These are phyloP conservation scores for Tapera naevia DNA, from an alignment of 2,797 vertebrate species.

Conservation along the genomic window DNA sequence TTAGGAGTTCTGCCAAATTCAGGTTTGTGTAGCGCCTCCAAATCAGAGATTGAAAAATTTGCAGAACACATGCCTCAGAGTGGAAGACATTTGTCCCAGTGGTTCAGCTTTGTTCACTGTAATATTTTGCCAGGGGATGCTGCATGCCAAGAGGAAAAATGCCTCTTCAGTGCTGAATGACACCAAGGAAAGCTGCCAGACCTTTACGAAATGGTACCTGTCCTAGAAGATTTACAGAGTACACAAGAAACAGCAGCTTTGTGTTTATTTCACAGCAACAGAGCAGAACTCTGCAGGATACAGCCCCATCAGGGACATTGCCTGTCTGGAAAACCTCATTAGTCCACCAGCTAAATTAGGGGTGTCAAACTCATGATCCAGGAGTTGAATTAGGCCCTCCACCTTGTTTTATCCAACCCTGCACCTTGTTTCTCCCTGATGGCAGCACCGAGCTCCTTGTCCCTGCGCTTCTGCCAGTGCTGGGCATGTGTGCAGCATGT, in stretches of 20 bases:
- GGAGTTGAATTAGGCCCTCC: too few relatives aligned
- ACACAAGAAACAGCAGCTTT: neutral
- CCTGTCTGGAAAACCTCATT: neutral
- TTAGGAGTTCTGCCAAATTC: neutral
- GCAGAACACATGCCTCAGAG: fast-evolving
- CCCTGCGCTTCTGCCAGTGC: too few relatives aligned
- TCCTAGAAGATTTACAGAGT: neutral
- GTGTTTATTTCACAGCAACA: neutral
- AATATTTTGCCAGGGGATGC: neutral
- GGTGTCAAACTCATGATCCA: too few relatives aligned
- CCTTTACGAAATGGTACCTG: neutral
- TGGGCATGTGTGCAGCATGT: too few relatives aligned
- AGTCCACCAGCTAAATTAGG: neutral
- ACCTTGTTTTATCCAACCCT: too few relatives aligned
- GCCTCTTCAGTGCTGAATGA: neutral
- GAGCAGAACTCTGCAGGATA: neutral
- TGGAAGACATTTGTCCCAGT: neutral
- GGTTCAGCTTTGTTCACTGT: neutral
- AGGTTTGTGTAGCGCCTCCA: neutral
- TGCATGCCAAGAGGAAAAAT: neutral
- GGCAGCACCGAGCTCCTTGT: too few relatives aligned
- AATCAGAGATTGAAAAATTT: neutral
- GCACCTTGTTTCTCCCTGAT: too few relatives aligned
- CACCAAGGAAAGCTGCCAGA: neutral
- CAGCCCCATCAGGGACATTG: neutral